Conservation (phyloP, 1,140 invertebrate genomes). For the Matsumurasca onukii region DNA sequence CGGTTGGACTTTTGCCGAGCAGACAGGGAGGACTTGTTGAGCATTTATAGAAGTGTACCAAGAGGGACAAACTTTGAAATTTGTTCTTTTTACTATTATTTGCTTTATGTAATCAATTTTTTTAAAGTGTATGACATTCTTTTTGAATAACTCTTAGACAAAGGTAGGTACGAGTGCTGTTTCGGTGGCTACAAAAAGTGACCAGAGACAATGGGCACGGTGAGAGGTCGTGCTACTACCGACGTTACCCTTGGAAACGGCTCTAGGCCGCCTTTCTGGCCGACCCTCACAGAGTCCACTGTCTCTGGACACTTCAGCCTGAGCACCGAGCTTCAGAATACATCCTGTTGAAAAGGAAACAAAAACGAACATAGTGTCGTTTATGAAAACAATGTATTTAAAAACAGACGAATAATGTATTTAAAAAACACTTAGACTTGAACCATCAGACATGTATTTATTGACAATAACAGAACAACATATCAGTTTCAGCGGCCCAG, state of each 20-base stretch:
- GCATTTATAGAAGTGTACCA: no score
- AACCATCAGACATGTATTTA: conserved; percentile 21
- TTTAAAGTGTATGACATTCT: neutral
- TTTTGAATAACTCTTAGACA: no score
- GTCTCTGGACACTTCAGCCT: no score
- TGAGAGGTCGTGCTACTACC: neutral
- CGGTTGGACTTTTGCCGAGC: no score
- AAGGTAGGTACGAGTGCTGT: no score
- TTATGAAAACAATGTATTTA: conserved; percentile 19
- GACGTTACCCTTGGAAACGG: neutral
- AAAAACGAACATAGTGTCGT: conserved; percentile 9
- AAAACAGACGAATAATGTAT: conserved; percentile 9
- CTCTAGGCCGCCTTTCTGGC: no score
- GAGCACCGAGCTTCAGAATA: no score
- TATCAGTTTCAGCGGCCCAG: conserved; percentile 48
- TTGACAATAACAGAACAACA: conserved; percentile 26
- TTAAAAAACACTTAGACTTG: conserved; percentile 8
- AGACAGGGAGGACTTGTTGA: neutral
- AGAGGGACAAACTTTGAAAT: no score
- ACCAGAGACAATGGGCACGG: neutral
- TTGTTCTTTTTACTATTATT: neutral
- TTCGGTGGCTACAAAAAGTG: no score
- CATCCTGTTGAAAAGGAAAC: conserved; percentile 1
- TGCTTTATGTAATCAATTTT: neutral
- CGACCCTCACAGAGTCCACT: no score